Evolutionary conservation across 1,140 invertebrate genomes (phyloP), one percentile per base, ranked within the genome.

Genomic region (Anagrus nilaparvatae): DNA sequence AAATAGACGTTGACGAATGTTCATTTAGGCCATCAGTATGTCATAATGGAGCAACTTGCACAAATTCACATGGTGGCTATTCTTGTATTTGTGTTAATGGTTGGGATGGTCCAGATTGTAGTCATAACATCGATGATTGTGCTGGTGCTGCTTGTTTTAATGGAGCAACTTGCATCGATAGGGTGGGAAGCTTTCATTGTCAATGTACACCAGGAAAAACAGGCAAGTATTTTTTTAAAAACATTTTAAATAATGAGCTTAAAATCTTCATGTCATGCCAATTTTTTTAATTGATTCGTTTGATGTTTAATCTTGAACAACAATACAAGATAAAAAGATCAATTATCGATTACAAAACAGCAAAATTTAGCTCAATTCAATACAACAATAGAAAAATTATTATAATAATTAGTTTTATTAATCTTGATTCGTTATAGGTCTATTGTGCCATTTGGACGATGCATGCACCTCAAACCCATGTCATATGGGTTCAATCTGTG

Each of bases 391-490:
- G 20, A 12, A 10, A 30, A 30, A n/a, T 6, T n/a, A 30, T 13
- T 6, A n/a, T 6, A 23, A 35, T 12, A 17, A 32, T 32, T 9
- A 18, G 8, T 32, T 32, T 32, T 14, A 18, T 27, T n/a, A n/a
- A n/a, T n/a, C n/a, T n/a, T n/a, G n/a, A n/a, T n/a, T 42, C 8
- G 24, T 48, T 45, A 43, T 60, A 83, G 87, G 87, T 56, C 66
- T 95, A 9, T 73, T 96, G 1, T 98, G 94, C 54, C 94, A 98
- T 60, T 69, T 97, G 62, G 89, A 97, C 44, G 93, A 98, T 60
- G 91, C 92, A 0, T 98, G 94, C 61, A 87, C 87, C 1, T 91
- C 87, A n/a, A 93, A 91, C 69, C 94, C 94, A 0, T 98, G 94
- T 59, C 88, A 94, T 53, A 78, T 82, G 1, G 89, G 89, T 46